phyloP scores from a whole-genome alignment of 2,113 vertebrate species.

The Montifringilla adamsi region DNA sequence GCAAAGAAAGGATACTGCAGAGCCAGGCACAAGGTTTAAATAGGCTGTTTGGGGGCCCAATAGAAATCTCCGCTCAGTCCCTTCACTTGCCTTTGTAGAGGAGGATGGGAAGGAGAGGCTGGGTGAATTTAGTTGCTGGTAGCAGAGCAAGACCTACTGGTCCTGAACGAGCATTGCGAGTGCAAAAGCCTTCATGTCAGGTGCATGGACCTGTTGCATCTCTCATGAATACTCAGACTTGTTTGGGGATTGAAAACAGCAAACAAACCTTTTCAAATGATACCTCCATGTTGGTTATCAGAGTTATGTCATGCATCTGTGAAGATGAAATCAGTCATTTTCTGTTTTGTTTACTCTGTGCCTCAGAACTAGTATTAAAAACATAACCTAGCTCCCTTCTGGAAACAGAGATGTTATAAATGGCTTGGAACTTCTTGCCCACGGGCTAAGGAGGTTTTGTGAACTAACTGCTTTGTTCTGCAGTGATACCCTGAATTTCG shows the following conservation, averaged over 20 bases:
- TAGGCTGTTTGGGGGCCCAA: fast-evolving
- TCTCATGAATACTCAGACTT: not conserved
- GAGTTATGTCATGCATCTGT: not conserved
- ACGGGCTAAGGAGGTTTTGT: not conserved
- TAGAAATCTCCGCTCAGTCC: not conserved
- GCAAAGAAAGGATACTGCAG: not conserved
- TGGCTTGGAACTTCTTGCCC: not conserved
- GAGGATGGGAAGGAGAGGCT: not conserved
- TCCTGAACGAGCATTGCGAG: not conserved
- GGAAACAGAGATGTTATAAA: not conserved
- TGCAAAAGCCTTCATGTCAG: not conserved
- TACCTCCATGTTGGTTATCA: not conserved
- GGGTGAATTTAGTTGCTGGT: not conserved
- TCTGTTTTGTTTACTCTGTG: not conserved
- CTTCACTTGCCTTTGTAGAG: not conserved
- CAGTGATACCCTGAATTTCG: not conserved
- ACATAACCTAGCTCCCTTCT: not conserved
- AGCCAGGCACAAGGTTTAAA: not conserved
- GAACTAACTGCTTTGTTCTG: not conserved
- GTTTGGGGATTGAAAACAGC: not conserved
- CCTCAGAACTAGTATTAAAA: not conserved
- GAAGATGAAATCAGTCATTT: not conserved
- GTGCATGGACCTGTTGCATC: not conserved
- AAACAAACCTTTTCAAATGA: not conserved
- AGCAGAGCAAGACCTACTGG: not conserved